Evolutionary conservation across 1,140 invertebrate species (phyloP).

Genomic region (Euura lappo): DNA sequence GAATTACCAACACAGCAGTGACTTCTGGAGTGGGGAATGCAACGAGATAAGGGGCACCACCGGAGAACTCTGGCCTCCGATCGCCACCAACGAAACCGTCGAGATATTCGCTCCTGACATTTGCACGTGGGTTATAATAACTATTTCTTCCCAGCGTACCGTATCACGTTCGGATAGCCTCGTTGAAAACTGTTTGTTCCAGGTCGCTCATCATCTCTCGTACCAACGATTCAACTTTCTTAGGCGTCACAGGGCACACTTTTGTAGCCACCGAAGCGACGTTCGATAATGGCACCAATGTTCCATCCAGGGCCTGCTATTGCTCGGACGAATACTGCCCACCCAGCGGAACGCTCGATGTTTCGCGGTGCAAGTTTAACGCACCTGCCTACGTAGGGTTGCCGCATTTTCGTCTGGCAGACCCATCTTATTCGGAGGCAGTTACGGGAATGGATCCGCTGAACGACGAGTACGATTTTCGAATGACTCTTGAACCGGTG

Average conservation of each 20-base stretch:
- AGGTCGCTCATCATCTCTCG: constrained; percentile 54
- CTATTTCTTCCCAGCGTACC: not conserved
- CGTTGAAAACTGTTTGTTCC: constrained; percentile 21
- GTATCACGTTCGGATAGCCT: not conserved
- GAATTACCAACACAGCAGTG: constrained; percentile 66
- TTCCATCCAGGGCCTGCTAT: constrained; percentile 65
- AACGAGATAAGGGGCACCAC: constrained; percentile 71
- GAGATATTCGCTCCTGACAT: constrained; percentile 74
- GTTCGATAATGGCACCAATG: constrained; percentile 74
- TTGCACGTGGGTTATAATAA: constrained; percentile 64
- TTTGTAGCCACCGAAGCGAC: constrained; percentile 67
- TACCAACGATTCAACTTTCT: constrained; percentile 39
- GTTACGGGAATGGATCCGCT: constrained; percentile 76
- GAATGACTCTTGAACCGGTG: constrained; percentile 75
- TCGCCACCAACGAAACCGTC: constrained; percentile 61
- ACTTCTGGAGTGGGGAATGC: constrained; percentile 67
- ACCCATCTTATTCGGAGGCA: constrained; percentile 67
- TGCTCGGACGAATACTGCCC: constrained; percentile 51
- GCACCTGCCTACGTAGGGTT: constrained; percentile 83
- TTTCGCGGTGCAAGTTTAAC: constrained; percentile 72
- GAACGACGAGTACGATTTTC: constrained; percentile 71
- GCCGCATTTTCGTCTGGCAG: constrained; percentile 86
- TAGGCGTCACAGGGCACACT: constrained; percentile 65
- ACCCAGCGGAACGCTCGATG: constrained; percentile 69
- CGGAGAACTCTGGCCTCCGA: constrained; percentile 80